Conservation (phyloP, 2,888 invertebrate species). For the Oxycera nigricornis region DNA sequence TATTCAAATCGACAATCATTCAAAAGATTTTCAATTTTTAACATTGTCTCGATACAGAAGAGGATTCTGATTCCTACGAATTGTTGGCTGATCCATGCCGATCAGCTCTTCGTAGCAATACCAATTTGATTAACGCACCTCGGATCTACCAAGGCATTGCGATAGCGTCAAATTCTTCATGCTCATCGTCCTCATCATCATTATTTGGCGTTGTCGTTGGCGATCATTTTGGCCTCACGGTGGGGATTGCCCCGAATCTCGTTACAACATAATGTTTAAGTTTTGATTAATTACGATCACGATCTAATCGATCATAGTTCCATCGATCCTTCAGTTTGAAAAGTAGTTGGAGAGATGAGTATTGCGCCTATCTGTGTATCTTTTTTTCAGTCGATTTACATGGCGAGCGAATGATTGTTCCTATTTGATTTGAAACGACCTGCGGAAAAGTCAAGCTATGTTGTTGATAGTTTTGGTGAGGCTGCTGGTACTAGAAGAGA, state of each 20-base stretch:
- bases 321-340: constrained; percentile 20
- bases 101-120: not conserved
- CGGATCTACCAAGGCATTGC: not conserved
- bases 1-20: constrained; percentile 11
- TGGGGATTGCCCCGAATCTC: constrained; percentile 29
- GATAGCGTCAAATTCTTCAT: constrained; percentile 32
- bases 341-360: not conserved
- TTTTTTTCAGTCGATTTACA: too few relatives aligned
- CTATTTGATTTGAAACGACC: too few relatives aligned
- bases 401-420: too few relatives aligned
- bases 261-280: constrained; percentile 23
- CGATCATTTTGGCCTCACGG: not conserved
- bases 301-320: constrained; percentile 46
- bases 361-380: too few relatives aligned
- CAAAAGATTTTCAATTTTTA: not conserved
- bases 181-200: not conserved
- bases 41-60: constrained; percentile 1
- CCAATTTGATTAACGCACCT: constrained; percentile 21
- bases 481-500: too few relatives aligned
- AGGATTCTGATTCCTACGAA: not conserved
- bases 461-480: too few relatives aligned
- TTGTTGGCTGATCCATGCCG: not conserved
- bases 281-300: constrained; percentile 48
- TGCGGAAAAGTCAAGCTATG: too few relatives aligned
- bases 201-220: not conserved